These are phyloP conservation scores for Diglossa cyanea DNA, from an alignment of 2,797 vertebrate genomes.

Conservation along the genomic window DNA sequence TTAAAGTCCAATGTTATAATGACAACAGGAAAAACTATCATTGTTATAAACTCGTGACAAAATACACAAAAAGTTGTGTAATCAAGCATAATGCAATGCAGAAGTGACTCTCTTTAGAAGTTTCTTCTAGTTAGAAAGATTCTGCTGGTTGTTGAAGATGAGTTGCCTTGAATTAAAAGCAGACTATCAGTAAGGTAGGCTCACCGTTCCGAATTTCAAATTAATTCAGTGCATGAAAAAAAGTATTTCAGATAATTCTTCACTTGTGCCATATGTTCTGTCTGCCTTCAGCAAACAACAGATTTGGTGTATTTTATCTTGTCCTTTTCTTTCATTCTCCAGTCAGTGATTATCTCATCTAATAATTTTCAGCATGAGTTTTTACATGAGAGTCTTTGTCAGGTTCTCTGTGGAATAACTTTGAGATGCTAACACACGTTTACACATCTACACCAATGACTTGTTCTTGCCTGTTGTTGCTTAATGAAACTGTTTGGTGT, in stretches of 20 bases:
- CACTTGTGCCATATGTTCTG: not conserved
- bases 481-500: not conserved
- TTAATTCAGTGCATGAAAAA: not conserved
- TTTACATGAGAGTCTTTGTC: not conserved
- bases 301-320: not conserved
- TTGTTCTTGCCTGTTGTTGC: not conserved
- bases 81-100: not conserved
- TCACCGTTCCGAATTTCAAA: not conserved
- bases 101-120: not conserved
- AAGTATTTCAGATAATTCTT: not conserved
- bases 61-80: not conserved
- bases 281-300: not conserved
- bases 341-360: not conserved
- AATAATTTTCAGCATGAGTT: not conserved
- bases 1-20: not conserved
- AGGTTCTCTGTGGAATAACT: not conserved
- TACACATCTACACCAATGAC: not conserved
- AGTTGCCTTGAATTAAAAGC: not conserved
- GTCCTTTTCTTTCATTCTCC: not conserved
- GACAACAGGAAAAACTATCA: not conserved
- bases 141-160: not conserved
- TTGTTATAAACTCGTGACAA: not conserved
- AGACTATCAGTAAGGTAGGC: not conserved
- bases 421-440: not conserved
- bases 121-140: not conserved